Evolutionary conservation across 2,113 vertebrate genomes (phyloP).

Genomic region (Poecile atricapillus): DNA sequence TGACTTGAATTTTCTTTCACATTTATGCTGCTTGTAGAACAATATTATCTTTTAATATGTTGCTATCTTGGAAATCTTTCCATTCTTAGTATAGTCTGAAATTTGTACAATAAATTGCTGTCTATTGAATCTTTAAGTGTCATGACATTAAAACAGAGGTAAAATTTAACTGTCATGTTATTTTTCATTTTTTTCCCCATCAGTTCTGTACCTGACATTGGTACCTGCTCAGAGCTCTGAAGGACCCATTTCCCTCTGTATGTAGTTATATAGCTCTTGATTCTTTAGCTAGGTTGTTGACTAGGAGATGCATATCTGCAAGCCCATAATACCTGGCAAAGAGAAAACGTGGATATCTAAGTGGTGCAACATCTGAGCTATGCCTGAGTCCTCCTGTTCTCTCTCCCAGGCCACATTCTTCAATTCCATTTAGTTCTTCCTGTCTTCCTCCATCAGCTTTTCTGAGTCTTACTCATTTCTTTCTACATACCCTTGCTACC

Average conservation of each 20-base stretch:
- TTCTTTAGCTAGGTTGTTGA: background rate
- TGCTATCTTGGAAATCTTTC: background rate
- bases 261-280: background rate
- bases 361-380: background rate
- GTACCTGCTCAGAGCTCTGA: background rate
- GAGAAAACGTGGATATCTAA: background rate
- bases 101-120: background rate
- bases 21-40: background rate
- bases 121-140: background rate
- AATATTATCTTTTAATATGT: background rate
- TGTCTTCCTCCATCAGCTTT: background rate
- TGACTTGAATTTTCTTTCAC: background rate
- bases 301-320: background rate
- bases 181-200: background rate
- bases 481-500: rapidly evolving
- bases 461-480: background rate
- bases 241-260: background rate
- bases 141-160: background rate
- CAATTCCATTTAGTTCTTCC: background rate
- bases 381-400: background rate
- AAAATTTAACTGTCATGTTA: background rate
- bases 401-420: background rate
- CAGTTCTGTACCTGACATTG: background rate
- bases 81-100: background rate
- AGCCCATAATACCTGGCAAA: background rate